A percentile compares a stretch with the other conserved stretches of the same genome.
phyloP scores from a whole-genome alignment of 2,113 vertebrate genomes.

The Solenodon paradoxus region DNA sequence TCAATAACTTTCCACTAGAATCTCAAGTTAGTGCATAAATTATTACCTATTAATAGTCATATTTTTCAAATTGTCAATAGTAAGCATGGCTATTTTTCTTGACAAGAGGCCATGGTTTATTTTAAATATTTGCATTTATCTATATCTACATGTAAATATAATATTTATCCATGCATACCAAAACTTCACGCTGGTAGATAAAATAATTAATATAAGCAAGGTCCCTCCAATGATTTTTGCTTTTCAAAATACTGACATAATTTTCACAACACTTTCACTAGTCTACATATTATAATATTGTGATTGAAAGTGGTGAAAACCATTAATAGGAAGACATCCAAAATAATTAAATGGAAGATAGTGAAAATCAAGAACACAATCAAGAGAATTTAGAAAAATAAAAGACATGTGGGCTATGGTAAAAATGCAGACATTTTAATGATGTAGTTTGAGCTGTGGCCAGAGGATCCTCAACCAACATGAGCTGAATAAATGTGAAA shows the following conservation, averaged over 20 bases:
- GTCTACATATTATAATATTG: not conserved
- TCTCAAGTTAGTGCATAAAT: not conserved
- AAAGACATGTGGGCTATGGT: not conserved
- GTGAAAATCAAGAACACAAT: not conserved
- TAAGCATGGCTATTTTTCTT: not conserved
- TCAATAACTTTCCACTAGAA: not conserved
- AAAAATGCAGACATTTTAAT: not conserved
- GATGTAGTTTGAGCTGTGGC: not conserved
- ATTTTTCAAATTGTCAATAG: not conserved
- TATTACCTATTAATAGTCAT: not conserved
- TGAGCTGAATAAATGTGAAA: conserved; percentile 46
- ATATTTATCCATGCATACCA: not conserved
- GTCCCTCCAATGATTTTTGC: not conserved
- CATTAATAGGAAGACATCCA: not conserved
- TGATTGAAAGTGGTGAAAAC: not conserved
- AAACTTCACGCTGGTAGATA: not conserved
- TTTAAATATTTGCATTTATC: not conserved
- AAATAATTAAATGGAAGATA: not conserved
- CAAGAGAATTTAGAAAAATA: not conserved
- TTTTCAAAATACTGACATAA: conserved; percentile 14
- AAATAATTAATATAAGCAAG: not conserved
- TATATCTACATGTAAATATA: not conserved
- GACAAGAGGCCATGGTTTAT: not conserved
- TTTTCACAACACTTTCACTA: not conserved
- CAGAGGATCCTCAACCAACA: conserved; percentile 2